phyloP scores from a whole-genome alignment of 2,888 invertebrate genomes.

The Pammene fasciana region DNA sequence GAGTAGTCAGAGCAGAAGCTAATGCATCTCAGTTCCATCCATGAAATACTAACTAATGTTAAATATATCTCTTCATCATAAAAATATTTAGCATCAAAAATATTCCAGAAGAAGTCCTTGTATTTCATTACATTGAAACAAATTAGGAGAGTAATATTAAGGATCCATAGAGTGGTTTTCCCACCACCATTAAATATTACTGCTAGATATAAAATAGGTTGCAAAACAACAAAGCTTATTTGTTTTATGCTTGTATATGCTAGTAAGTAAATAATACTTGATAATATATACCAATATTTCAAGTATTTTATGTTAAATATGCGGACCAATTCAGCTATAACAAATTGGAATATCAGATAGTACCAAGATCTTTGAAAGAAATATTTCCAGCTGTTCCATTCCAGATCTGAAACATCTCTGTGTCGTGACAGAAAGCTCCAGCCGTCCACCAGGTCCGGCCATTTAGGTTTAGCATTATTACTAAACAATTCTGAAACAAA shows the following conservation, averaged over 20 bases:
- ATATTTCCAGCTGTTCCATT: conserved; percentile 87
- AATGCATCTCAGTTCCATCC: conserved; percentile 89
- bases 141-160: conserved; percentile 75
- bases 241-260: conserved; percentile 77
- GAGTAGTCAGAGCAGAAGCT: conserved; percentile 87
- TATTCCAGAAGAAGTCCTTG: conserved; percentile 73
- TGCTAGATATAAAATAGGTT: conserved; percentile 80
- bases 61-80: conserved; percentile 81
- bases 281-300: conserved; percentile 81
- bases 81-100: conserved; percentile 70
- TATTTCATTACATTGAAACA: conserved; percentile 79
- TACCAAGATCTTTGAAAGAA: conserved; percentile 78
- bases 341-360: conserved; percentile 82
- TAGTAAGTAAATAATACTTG: conserved; percentile 76
- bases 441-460: conserved; percentile 82
- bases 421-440: conserved; percentile 82
- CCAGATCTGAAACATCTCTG: conserved; percentile 87
- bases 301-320: conserved; percentile 56
- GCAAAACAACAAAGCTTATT: conserved; percentile 75
- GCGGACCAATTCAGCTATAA: conserved; percentile 79
- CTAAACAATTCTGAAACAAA: conserved; percentile 65
- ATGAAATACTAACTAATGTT: conserved; percentile 83
- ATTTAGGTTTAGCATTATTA: conserved; percentile 50
- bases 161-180: conserved; percentile 81
- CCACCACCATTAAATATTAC: conserved; percentile 74